These are phyloP conservation scores for Alca torda DNA, from an alignment of 2,797 vertebrate genomes.

Conservation along the genomic window DNA sequence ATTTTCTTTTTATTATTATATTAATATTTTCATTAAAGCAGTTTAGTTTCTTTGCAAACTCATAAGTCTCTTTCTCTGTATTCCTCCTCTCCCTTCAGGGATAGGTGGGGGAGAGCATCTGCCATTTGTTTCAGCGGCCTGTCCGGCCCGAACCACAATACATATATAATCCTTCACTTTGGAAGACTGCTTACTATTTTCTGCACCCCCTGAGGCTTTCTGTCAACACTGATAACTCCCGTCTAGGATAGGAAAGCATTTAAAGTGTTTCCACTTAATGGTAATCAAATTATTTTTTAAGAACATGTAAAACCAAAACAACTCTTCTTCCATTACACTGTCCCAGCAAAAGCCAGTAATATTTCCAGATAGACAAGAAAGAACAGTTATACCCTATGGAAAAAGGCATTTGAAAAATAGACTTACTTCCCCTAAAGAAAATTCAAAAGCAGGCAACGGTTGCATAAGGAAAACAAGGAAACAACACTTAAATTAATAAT, in stretches of 20 bases:
- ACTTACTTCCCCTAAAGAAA: not conserved
- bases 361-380: not conserved
- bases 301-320: not conserved
- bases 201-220: not conserved
- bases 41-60: not conserved
- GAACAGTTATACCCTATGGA: not conserved
- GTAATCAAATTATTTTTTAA: constrained; percentile 1
- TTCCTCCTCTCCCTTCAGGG: not conserved
- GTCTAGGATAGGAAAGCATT: not conserved
- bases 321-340: not conserved
- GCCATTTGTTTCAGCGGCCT: not conserved
- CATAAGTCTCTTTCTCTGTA: not conserved
- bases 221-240: not conserved
- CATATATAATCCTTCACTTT: not conserved
- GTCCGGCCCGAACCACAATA: not conserved
- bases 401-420: not conserved
- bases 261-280: not conserved
- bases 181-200: not conserved
- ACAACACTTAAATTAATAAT: not conserved
- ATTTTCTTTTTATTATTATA: not conserved
- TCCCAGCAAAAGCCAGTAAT: not conserved
- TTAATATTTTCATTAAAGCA: not conserved
- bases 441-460: not conserved
- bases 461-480: not conserved
- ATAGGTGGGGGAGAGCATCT: not conserved